Percentiles rank a stretch among this genome's conserved stretches.
Conservation (phyloP, 2,888 invertebrate genomes). For the Lasioglossum pauxillum region DNA sequence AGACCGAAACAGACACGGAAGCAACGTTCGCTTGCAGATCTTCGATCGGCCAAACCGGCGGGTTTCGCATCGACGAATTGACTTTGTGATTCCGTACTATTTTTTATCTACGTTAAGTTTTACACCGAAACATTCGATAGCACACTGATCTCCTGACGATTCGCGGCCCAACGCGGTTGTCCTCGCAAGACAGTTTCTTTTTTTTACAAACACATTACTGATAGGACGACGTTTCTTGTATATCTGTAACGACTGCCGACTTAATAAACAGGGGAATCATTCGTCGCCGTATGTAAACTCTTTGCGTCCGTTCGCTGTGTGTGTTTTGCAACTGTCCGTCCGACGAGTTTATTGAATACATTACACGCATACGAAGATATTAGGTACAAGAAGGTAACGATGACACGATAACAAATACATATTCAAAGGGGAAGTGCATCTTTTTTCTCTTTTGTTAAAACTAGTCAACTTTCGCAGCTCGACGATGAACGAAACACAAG, state of each 20-base stretch:
- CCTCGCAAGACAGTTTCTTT: not conserved
- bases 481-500: conserved; percentile 20
- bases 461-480: conserved; percentile 13
- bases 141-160: conserved; percentile 3
- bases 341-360: conserved; percentile 9
- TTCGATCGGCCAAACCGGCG: conserved; percentile 35
- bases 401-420: conserved; percentile 55
- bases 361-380: conserved; percentile 36
- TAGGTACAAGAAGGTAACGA: conserved; percentile 68
- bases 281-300: conserved; percentile 10
- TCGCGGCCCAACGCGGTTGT: not conserved
- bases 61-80: conserved; percentile 75
- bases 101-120: conserved; percentile 19
- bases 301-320: conserved; percentile 1
- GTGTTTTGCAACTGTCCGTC: not conserved
- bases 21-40: conserved; percentile 43
- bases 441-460: conserved; percentile 10
- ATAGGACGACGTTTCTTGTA: conserved; percentile 10
- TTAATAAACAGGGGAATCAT: conserved; percentile 30
- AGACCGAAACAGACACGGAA: conserved; percentile 54
- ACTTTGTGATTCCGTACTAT: conserved; percentile 67
- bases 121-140: not conserved
- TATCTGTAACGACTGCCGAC: conserved; percentile 26
- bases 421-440: conserved; percentile 13
- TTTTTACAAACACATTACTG: not conserved